phyloP scores from a whole-genome alignment of 2,888 invertebrate species.

The Griposia aprilina region DNA sequence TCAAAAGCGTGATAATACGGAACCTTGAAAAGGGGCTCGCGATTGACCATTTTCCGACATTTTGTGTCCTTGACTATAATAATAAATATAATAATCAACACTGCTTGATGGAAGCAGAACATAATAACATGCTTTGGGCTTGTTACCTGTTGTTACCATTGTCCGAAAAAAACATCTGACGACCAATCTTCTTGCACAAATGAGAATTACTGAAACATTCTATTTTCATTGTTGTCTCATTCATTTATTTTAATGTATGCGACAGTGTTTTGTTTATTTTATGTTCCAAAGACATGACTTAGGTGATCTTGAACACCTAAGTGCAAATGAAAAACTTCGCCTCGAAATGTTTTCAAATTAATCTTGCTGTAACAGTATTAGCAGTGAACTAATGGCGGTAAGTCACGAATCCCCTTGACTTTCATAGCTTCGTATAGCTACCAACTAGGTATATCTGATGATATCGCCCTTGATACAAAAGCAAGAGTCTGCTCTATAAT shows the following conservation, averaged over 20 bases:
- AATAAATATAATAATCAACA: conserved; percentile 27
- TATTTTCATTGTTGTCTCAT: conserved; percentile 21
- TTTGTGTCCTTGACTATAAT: conserved; percentile 40
- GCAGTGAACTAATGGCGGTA: conserved; percentile 69
- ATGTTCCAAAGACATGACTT: conserved; percentile 37
- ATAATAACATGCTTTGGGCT: conserved; percentile 21
- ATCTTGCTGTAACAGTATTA: conserved; percentile 66
- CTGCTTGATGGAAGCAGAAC: conserved; percentile 6
- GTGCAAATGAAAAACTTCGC: conserved; percentile 52
- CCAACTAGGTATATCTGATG: conserved; percentile 57
- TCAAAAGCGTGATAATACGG: conserved; percentile 3
- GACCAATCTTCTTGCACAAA: conserved; percentile 21
- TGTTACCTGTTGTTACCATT: not conserved
- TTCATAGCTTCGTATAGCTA: conserved; percentile 47
- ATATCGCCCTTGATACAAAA: conserved; percentile 73
- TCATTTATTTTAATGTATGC: conserved; percentile 28
- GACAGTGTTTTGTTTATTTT: conserved; percentile 22
- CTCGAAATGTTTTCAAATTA: conserved; percentile 51
- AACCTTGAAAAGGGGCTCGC: conserved; percentile 15
- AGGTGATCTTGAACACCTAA: conserved; percentile 40
- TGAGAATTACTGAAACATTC: conserved; percentile 12
- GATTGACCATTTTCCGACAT: conserved; percentile 29
- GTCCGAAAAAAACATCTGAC: conserved; percentile 24
- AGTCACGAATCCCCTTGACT: conserved; percentile 76
- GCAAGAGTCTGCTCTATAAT: conserved; percentile 69